Evolutionary conservation across 2,888 invertebrate genomes (phyloP), one percentile per base, ranked within the genome.

Genomic region (Trichopoda pennipes): DNA sequence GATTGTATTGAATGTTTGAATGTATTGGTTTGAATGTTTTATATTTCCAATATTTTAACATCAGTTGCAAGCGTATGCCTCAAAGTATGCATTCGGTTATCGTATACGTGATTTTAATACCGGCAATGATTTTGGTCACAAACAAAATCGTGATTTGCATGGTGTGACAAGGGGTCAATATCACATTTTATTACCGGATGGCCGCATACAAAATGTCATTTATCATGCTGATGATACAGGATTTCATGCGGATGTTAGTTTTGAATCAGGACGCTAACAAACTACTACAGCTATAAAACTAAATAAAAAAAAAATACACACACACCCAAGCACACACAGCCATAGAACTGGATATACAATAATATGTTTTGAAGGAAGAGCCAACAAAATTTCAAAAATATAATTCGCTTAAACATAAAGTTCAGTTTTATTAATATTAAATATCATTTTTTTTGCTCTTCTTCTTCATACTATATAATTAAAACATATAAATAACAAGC

Each of bases 161-260:
- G 95, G 94, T 14, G 93, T 94, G 83, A 93, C 93, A 58, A 94
- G 93, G 85, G 96, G 96, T 16, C 93, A 94, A 82, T 96, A 96
- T 91, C 95, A 95, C 87, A 95, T 96, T 3, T 92, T 94, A 12
- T 91, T 96, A 53, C 96, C 96, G 2, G 96, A 96, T 90, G 96
- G 96, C 38, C 92, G 96, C 84, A 92, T 95, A 87, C 96, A 96
- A 91, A 94, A 94, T 85, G 96, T 96, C 63, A 92, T 94, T 82
- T 96, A 96, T 90, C 94, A 93, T 85, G 96, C 95, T 0, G 96
- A 96, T 74, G 93, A 94, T 60, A 92, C 93, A 63, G 96, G 96
- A 9, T 96, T 94, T 90, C 95, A 95, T 88, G 96, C 96, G 7
- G 94, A 94, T 87, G 94, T 96, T 55, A 94, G 94, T 17, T 96